phyloP scores from a whole-genome alignment of 2,113 vertebrate genomes.

The Oceanodroma tethys region DNA sequence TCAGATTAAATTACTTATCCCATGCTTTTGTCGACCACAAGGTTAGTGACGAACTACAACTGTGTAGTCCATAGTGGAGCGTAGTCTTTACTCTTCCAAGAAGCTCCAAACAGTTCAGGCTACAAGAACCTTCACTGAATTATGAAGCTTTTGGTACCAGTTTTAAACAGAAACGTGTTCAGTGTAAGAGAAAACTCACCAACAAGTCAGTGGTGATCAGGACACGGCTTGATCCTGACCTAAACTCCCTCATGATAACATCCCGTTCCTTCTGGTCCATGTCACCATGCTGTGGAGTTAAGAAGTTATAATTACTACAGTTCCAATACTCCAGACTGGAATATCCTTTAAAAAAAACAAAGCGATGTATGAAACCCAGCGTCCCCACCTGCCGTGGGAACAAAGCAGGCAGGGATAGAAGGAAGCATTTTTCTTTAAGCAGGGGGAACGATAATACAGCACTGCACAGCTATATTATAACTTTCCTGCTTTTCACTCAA shows the following conservation, averaged over 20 bases:
- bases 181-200: conserved; percentile 69
- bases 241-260: conserved; percentile 97
- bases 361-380: conserved; percentile 75
- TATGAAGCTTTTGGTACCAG: conserved; percentile 64
- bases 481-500: conserved; percentile 62
- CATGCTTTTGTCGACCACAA: conserved; percentile 69
- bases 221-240: conserved; percentile 94
- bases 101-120: conserved; percentile 69
- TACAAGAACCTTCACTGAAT: conserved; percentile 64
- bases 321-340: background rate
- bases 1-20: rapidly evolving
- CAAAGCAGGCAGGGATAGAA: conserved; percentile 70
- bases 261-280: conserved; percentile 99
- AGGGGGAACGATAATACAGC: conserved; percentile 83
- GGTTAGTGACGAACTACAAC: conserved; percentile 81
- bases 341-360: too few species aligned
- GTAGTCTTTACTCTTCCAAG: conserved; percentile 81
- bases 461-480: conserved; percentile 75
- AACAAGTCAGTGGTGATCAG: conserved; percentile 97
- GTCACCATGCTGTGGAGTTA: conserved; percentile 86
- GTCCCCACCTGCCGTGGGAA: conserved; percentile 72
- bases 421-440: conserved; percentile 73
- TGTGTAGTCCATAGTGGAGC: conserved; percentile 81
- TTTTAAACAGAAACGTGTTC: rapidly evolving
- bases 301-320: background rate